phyloP scores from a whole-genome alignment of 2,113 vertebrate genomes.

The Plecturocebus donacophilus region DNA sequence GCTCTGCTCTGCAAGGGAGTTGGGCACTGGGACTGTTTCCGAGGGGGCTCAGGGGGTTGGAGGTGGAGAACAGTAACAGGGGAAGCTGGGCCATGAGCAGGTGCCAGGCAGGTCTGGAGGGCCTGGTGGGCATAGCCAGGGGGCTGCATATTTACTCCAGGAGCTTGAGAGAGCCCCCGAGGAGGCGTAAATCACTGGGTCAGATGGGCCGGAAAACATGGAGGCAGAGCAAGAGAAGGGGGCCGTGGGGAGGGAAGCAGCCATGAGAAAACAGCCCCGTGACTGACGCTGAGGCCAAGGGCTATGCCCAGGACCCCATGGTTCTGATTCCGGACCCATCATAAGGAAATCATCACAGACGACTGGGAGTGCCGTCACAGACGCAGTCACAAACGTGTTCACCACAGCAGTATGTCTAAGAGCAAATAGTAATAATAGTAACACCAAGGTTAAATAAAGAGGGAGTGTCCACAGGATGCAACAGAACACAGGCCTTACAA shows the following conservation, averaged over 20 bases:
- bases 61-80: background rate
- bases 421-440: background rate
- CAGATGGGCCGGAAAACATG: background rate
- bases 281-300: background rate
- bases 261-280: too few relatives aligned
- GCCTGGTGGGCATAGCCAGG: background rate
- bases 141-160: background rate
- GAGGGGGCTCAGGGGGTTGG: too few relatives aligned
- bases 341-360: background rate
- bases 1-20: accelerated
- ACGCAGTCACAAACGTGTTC: accelerated
- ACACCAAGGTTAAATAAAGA: background rate
- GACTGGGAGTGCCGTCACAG: background rate
- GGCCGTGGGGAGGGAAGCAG: background rate
- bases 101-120: background rate
- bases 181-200: accelerated
- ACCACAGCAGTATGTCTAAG: accelerated
- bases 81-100: background rate
- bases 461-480: accelerated
- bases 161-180: too few relatives aligned
- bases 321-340: accelerated
- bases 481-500: accelerated
- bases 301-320: accelerated
- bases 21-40: accelerated
- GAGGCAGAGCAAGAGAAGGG: background rate